phyloP scores from a whole-genome alignment of 2,113 vertebrate genomes.

The Polypterus bichir region DNA sequence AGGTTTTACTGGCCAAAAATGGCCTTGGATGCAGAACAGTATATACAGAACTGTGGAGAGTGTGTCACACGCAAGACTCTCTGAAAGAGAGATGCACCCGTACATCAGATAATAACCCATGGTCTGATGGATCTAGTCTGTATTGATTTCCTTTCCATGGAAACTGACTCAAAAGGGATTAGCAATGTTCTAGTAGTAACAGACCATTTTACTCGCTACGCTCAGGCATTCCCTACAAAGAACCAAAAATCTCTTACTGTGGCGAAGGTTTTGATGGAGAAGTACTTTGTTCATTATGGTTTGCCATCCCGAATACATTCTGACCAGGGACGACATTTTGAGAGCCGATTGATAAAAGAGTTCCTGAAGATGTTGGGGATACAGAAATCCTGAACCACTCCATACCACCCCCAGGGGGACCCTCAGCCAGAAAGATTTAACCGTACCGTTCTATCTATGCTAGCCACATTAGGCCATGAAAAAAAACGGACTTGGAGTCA shows the following conservation, averaged over 20 bases:
- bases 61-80: conserved; percentile 8
- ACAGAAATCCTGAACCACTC: neutral
- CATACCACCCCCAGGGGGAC: neutral
- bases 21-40: conserved; percentile 2
- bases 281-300: too few relatives aligned
- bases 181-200: neutral
- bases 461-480: neutral
- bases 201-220: too few relatives aligned
- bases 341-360: neutral
- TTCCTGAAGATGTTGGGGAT: conserved; percentile 2
- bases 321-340: too few relatives aligned
- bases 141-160: conserved; percentile 2
- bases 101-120: conserved; percentile 4
- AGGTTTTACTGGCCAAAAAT: conserved; percentile 14
- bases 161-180: neutral
- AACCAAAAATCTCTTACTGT: too few relatives aligned
- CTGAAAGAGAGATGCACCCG: conserved; percentile 9
- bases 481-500: too few relatives aligned
- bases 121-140: conserved; percentile 7
- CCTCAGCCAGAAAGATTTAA: neutral
- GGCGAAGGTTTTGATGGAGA: too few relatives aligned
- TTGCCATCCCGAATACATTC: too few relatives aligned
- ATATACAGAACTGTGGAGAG: conserved; percentile 8
- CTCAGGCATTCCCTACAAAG: too few relatives aligned
- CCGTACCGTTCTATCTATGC: neutral